A percentile compares a stretch with the other conserved stretches of the same genome.
Conservation (phyloP, 2,113 vertebrate genomes). For the Oncorhynchus nerka region DNA sequence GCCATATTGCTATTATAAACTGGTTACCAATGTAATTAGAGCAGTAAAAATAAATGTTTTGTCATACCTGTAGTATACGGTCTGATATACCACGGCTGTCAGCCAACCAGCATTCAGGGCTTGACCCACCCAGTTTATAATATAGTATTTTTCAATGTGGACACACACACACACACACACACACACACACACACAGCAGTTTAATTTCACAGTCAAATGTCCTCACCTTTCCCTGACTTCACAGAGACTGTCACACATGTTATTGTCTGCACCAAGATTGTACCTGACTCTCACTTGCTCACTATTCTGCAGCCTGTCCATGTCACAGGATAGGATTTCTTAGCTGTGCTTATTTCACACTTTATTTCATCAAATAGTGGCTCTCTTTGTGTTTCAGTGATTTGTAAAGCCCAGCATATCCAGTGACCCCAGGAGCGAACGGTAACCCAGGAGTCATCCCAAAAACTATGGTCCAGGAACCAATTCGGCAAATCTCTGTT, state of each 20-base stretch:
- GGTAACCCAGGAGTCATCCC: conserved; percentile 39
- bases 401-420: conserved; percentile 46
- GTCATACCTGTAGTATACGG: too few species aligned
- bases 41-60: too few species aligned
- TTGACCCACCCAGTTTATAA: too few species aligned
- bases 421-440: conserved; percentile 46
- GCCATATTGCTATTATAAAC: too few species aligned
- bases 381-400: conserved; percentile 20
- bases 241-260: background rate
- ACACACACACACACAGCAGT: conserved; percentile 1
- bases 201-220: conserved; percentile 17
- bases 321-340: too few species aligned
- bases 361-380: background rate
- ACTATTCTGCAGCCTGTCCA: background rate
- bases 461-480: conserved; percentile 57
- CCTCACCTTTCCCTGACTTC: background rate
- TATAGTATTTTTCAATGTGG: conserved; percentile 22
- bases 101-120: too few species aligned
- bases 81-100: too few species aligned
- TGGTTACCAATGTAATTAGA: too few species aligned
- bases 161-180: conserved; percentile 20
- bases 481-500: conserved; percentile 62
- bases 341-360: too few species aligned
- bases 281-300: background rate
- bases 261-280: background rate